phyloP scores from a whole-genome alignment of 2,888 invertebrate genomes.

The Drosophila antonietae region DNA sequence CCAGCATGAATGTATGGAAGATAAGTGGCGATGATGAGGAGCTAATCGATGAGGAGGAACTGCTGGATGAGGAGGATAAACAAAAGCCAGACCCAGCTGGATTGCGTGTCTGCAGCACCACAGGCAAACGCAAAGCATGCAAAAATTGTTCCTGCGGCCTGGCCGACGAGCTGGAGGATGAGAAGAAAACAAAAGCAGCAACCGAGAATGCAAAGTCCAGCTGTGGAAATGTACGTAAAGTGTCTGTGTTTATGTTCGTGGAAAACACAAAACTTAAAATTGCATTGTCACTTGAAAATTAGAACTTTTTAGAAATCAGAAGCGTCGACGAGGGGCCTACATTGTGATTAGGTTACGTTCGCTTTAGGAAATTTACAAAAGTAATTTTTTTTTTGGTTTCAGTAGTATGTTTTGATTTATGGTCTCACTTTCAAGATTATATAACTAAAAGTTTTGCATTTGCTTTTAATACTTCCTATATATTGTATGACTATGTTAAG shows the following conservation, averaged over 20 bases:
- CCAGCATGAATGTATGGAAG: slow-evolving; percentile 89
- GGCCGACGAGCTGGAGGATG: slow-evolving; percentile 94
- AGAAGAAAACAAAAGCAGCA: slow-evolving; percentile 84
- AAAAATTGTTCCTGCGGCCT: slow-evolving; percentile 99
- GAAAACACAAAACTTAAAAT: not conserved
- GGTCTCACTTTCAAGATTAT: not conserved
- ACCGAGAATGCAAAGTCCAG: slow-evolving; percentile 91
- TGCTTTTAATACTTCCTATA: not conserved
- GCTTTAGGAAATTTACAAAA: not conserved
- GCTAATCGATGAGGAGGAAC: slow-evolving; percentile 94
- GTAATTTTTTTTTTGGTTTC: not conserved
- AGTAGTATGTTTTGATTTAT: not conserved
- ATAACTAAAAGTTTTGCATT: not conserved
- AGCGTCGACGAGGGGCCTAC: not conserved
- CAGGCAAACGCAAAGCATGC: slow-evolving; percentile 97
- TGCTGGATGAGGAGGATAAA: slow-evolving; percentile 95
- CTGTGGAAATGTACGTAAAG: slow-evolving; percentile 95
- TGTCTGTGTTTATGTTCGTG: not conserved
- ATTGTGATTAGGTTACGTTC: not conserved
- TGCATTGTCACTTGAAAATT: not conserved
- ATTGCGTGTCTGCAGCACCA: slow-evolving; percentile 94
- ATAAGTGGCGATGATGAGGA: slow-evolving; percentile 88
- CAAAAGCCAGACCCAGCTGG: slow-evolving; percentile 93
- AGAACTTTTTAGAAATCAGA: not conserved
- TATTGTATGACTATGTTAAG: not conserved